A percentile compares a stretch with the other conserved stretches of the same genome.
These are phyloP conservation scores for Alethe diademata DNA, from an alignment of 2,113 vertebrate genomes.

Conservation along the genomic window DNA sequence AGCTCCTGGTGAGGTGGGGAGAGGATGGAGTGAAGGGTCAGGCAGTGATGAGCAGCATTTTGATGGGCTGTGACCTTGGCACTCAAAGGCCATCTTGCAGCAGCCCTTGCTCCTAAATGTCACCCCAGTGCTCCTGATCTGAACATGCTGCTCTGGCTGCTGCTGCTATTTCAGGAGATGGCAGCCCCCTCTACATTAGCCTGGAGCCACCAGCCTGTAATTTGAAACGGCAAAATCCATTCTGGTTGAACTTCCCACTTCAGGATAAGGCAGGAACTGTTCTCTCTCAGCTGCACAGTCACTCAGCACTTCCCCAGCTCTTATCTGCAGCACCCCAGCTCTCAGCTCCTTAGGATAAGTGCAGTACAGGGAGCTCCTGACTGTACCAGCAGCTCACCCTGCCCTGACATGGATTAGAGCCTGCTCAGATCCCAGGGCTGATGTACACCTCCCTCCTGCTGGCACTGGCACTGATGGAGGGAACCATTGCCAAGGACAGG, in stretches of 20 bases:
- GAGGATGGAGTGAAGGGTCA: not conserved
- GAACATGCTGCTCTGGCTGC: not conserved
- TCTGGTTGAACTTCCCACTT: conserved; percentile 45
- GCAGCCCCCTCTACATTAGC: not conserved
- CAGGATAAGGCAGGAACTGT: conserved; percentile 51
- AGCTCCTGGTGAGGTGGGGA: not conserved
- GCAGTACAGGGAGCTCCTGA: conserved; percentile 15
- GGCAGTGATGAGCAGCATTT: not conserved
- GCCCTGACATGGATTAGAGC: not conserved
- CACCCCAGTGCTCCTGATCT: not conserved
- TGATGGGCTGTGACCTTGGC: not conserved
- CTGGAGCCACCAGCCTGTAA: conserved; percentile 44
- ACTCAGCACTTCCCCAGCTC: conserved; percentile 29
- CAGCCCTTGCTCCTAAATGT: not conserved
- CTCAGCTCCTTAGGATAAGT: conserved; percentile 21
- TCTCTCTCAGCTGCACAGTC: conserved; percentile 51
- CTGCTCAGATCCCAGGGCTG: not conserved
- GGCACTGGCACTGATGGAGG: not conserved
- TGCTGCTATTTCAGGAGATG: conserved; percentile 54
- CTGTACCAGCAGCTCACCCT: not conserved
- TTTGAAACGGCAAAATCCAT: conserved; percentile 46
- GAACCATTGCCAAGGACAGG: not conserved
- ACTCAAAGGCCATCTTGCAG: not conserved
- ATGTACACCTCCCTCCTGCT: not conserved
- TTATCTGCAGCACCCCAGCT: not conserved